Evolutionary conservation across 1,140 invertebrate genomes (phyloP).

Genomic region (Melanaphis sacchari): DNA sequence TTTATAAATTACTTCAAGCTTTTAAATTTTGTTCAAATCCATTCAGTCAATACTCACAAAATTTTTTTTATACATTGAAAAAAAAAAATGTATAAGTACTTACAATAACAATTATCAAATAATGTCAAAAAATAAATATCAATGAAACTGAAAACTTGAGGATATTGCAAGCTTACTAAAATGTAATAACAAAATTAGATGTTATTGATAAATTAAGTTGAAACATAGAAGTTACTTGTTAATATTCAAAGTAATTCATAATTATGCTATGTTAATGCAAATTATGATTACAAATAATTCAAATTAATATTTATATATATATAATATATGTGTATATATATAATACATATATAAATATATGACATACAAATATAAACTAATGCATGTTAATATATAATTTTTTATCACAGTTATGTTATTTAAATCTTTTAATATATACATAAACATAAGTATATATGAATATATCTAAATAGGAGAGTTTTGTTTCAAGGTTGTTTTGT

Average conservation of each 20-base stretch:
- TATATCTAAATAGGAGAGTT: slow-evolving; percentile 41
- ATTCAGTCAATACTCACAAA: slow-evolving; percentile 27
- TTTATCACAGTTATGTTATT: slow-evolving; percentile 57
- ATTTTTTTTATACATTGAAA: background rate
- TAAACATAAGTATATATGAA: slow-evolving; percentile 38
- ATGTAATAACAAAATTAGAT: slow-evolving; percentile 11
- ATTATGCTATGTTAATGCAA: background rate
- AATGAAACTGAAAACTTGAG: slow-evolving; percentile 25
- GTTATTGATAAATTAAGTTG: background rate
- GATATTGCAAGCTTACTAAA: background rate
- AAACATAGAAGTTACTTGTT: background rate
- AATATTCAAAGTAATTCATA: slow-evolving; percentile 2
- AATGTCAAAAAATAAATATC: slow-evolving; percentile 45
- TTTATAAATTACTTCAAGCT: background rate
- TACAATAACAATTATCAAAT: slow-evolving; percentile 34
- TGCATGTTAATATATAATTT: slow-evolving; percentile 40
- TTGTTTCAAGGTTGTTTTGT: slow-evolving; percentile 53
- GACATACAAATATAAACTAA: slow-evolving; percentile 36
- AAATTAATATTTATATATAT: slow-evolving; percentile 24
- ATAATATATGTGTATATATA: background rate
- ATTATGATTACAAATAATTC: slow-evolving; percentile 30
- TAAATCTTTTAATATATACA: slow-evolving; percentile 30
- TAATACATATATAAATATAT: slow-evolving; percentile 15
- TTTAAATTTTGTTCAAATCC: slow-evolving; percentile 41
- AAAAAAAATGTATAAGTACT: slow-evolving; percentile 14